Evolutionary conservation across 1,140 invertebrate species (phyloP).

Genomic region (Leptinotarsa lineolata): DNA sequence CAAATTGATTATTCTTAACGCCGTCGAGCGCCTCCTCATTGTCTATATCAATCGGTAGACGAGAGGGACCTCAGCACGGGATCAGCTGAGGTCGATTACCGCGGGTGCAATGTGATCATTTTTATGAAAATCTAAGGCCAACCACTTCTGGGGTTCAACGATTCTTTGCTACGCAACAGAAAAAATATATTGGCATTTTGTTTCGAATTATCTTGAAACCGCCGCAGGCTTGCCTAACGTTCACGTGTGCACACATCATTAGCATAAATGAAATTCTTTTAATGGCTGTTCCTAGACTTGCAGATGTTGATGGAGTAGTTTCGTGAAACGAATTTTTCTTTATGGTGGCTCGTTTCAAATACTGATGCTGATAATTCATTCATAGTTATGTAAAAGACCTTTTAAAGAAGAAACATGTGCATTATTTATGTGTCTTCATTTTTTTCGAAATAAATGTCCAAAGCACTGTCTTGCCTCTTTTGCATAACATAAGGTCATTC

Average conservation of each 20-base stretch:
- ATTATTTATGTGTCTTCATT: too few relatives aligned
- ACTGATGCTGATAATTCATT: too few relatives aligned
- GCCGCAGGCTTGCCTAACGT: background rate
- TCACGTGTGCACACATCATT: constrained; percentile 11
- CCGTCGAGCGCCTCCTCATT: background rate
- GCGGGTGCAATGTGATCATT: constrained; percentile 35
- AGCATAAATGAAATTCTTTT: constrained; percentile 15
- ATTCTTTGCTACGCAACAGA: constrained; percentile 19
- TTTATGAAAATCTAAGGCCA: constrained; percentile 40
- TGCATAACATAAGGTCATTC: too few relatives aligned
- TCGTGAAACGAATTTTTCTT: too few relatives aligned
- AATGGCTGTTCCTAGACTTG: background rate
- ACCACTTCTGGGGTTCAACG: constrained; percentile 37
- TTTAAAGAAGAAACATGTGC: too few relatives aligned
- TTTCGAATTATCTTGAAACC: constrained; percentile 11
- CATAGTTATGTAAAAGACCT: too few relatives aligned
- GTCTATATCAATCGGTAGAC: constrained; percentile 2
- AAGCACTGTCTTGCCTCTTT: too few relatives aligned
- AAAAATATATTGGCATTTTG: constrained; percentile 8
- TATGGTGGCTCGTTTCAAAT: too few relatives aligned
- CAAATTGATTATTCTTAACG: background rate
- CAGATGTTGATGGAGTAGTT: background rate
- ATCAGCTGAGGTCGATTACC: constrained; percentile 32
- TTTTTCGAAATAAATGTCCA: too few relatives aligned
- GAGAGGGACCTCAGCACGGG: background rate